Evolutionary conservation across 2,888 invertebrate genomes (phyloP).

Genomic region (Cheilosia impressa): DNA sequence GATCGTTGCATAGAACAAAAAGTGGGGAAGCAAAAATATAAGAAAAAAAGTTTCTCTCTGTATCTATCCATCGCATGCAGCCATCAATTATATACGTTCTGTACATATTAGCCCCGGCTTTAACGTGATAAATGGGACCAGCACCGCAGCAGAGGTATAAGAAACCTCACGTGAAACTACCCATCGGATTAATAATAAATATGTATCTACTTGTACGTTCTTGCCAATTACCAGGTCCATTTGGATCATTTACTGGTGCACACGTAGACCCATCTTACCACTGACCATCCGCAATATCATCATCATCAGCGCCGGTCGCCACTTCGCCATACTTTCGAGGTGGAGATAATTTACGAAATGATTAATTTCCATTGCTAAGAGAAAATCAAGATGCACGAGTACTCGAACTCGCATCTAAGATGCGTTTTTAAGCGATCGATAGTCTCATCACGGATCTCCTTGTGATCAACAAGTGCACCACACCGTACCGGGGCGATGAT

Average conservation of each 20-base stretch:
- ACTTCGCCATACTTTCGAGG: background rate
- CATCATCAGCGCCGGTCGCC: slow-evolving; percentile 20
- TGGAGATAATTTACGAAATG: slow-evolving; percentile 65
- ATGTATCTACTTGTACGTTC: slow-evolving; percentile 50
- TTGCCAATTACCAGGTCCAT: slow-evolving; percentile 70
- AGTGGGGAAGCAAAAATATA: background rate
- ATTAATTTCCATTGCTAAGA: slow-evolving; percentile 64
- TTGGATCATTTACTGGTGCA: slow-evolving; percentile 70
- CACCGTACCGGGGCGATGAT: slow-evolving; percentile 23
- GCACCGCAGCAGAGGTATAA: background rate
- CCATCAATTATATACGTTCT: slow-evolving; percentile 64
- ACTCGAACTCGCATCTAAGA: background rate
- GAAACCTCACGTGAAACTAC: slow-evolving; percentile 41
- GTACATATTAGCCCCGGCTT: slow-evolving; percentile 47
- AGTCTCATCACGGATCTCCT: slow-evolving; percentile 62
- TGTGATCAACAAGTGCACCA: slow-evolving; percentile 64
- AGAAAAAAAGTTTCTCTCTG: background rate
- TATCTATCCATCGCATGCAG: slow-evolving; percentile 51
- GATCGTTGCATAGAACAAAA: slow-evolving; percentile 18
- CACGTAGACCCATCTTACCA: slow-evolving; percentile 14
- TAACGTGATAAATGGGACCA: slow-evolving; percentile 72
- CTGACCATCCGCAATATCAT: slow-evolving; percentile 56
- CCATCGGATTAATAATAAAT: slow-evolving; percentile 65
- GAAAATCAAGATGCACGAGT: slow-evolving; percentile 31
- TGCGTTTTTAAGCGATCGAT: slow-evolving; percentile 48